These are phyloP conservation scores for Penaeus japonicus DNA, from an alignment of 1,140 invertebrate genomes.

Conservation along the genomic window DNA sequence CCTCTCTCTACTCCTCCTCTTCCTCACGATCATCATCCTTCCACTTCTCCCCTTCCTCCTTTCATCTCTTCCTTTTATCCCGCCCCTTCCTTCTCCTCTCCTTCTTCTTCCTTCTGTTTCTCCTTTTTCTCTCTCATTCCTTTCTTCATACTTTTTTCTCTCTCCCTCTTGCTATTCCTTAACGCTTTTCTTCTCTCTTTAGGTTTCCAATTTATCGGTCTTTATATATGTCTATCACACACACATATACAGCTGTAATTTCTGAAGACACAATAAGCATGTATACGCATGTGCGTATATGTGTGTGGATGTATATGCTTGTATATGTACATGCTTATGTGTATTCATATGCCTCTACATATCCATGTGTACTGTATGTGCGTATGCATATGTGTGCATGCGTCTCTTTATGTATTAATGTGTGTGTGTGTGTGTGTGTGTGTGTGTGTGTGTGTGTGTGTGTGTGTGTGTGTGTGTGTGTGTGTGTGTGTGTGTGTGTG, in stretches of 20 bases:
- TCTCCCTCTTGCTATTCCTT: no score
- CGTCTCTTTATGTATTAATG: not conserved
- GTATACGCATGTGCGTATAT: not conserved
- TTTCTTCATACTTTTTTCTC: no score
- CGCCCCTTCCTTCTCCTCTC: no score
- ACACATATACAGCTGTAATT: not conserved
- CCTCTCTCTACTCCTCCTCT: no score
- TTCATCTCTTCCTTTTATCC: no score
- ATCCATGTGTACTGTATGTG: not conserved
- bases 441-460: not conserved
- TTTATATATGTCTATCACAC: not conserved
- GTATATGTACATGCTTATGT: not conserved
- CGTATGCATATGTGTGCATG: not conserved
- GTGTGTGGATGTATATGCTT: not conserved
- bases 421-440: not conserved
- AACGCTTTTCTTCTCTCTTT: not conserved
- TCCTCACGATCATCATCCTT: no score
- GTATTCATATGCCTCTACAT: not conserved
- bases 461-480: no score
- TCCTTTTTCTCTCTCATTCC: no score
- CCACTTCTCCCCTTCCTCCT: no score
- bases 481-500: no score
- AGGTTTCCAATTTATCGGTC: not conserved
- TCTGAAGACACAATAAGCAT: not conserved
- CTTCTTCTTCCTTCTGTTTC: no score